These are phyloP conservation scores for Pyrochroa serraticornis DNA, from an alignment of 2,888 invertebrate species.

Conservation along the genomic window DNA sequence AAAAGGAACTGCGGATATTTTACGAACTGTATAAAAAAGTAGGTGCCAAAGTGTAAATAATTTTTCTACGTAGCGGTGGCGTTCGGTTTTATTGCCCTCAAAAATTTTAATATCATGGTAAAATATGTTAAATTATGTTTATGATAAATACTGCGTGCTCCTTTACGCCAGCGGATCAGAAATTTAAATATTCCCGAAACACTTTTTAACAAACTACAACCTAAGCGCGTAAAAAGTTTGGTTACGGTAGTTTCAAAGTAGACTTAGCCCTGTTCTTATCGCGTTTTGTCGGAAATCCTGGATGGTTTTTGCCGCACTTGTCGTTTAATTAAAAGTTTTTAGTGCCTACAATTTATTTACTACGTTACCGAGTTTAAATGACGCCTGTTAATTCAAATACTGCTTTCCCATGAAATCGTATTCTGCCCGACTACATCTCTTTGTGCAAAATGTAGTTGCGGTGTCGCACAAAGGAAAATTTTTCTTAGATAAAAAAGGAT, in stretches of 20 bases:
- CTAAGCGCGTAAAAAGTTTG: slow-evolving; percentile 19
- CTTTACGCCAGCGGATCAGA: slow-evolving; percentile 11
- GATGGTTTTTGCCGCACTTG: slow-evolving; percentile 24
- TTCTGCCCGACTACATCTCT: background rate
- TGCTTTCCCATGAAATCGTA: background rate
- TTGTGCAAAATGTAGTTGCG: background rate
- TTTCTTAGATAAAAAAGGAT: background rate
- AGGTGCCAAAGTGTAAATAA: too few species aligned
- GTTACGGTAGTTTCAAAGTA: slow-evolving; percentile 26
- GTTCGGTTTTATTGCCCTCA: too few species aligned
- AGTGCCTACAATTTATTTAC: slow-evolving; percentile 17
- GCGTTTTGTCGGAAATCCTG: slow-evolving; percentile 22
- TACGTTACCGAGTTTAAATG: background rate
- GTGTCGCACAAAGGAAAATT: background rate
- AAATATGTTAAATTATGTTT: slow-evolving; percentile 10
- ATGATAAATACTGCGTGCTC: slow-evolving; percentile 4
- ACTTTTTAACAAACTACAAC: slow-evolving; percentile 21
- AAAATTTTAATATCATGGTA: background rate
- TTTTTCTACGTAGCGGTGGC: too few species aligned
- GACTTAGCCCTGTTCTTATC: slow-evolving; percentile 27
- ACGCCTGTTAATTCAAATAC: background rate
- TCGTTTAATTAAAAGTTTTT: slow-evolving; percentile 28
- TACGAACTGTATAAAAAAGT: too few species aligned
- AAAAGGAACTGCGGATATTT: too few species aligned
- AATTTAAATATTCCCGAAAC: slow-evolving; percentile 12